Evolutionary conservation across 1,140 invertebrate species (phyloP).

Genomic region (Drosophila prosaltans): DNA sequence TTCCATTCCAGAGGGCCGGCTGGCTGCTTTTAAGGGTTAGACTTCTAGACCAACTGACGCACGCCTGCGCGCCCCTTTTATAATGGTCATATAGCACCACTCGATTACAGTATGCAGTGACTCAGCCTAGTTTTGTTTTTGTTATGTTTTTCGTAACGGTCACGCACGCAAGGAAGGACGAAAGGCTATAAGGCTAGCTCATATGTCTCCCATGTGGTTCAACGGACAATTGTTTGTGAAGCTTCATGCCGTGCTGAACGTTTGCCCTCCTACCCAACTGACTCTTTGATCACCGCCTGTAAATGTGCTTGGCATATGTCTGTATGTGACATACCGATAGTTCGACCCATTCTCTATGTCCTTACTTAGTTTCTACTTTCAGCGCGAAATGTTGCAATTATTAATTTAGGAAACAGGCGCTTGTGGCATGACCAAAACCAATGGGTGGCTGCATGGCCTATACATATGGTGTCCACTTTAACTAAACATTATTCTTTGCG

Average conservation of each 20-base stretch:
- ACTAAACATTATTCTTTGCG: conserved; percentile 30
- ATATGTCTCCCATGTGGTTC: conserved; percentile 60
- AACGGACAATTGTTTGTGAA: conserved; percentile 40
- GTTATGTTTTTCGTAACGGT: conserved; percentile 61
- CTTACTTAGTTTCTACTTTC: conserved; percentile 40
- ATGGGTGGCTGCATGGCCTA: conserved; percentile 17
- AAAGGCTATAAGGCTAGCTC: conserved; percentile 11
- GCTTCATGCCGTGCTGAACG: conserved; percentile 60
- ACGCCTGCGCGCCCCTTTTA: conserved; percentile 43
- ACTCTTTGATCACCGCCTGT: conserved; percentile 34
- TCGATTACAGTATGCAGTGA: conserved; percentile 41
- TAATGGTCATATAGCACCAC: conserved; percentile 63
- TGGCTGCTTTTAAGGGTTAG: conserved; percentile 72
- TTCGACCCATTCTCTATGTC: conserved; percentile 10
- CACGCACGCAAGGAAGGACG: conserved; percentile 66
- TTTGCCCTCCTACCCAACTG: conserved; percentile 56
- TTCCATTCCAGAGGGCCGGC: conserved; percentile 11
- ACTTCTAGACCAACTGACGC: conserved; percentile 73
- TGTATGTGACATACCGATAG: conserved; percentile 32
- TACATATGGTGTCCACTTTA: conserved; percentile 47
- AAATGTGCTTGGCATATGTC: conserved; percentile 56
- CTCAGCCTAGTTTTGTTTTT: conserved; percentile 1
- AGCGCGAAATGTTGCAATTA: conserved; percentile 76
- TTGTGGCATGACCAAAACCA: conserved; percentile 21
- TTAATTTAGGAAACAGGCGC: conserved; percentile 68